Percentiles rank a stretch among this genome's conserved stretches.
Evolutionary conservation across 2,113 vertebrate species (phyloP).

Genomic region (Lota lota): DNA sequence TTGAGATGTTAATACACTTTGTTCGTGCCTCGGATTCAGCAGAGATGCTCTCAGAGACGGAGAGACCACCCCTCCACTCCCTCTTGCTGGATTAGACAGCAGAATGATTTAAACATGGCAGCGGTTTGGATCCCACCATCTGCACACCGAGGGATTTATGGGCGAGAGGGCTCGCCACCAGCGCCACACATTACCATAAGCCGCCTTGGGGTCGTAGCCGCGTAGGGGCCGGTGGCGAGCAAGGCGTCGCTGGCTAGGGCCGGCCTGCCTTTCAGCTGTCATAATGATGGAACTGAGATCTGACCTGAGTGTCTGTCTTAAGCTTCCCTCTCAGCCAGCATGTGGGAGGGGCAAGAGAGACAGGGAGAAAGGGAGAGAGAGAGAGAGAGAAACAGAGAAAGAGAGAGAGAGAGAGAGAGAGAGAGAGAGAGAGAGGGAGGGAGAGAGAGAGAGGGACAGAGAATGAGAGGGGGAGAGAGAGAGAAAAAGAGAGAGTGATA

Average conservation of each 20-base stretch:
- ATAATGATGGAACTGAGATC: conserved; percentile 49
- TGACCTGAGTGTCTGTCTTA: conserved; percentile 34
- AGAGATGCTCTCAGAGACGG: conserved; percentile 59
- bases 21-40: conserved; percentile 63
- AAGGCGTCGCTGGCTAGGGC: conserved; percentile 34
- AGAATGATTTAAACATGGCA: conserved; percentile 63
- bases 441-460: no score
- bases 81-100: conserved; percentile 58
- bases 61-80: conserved; percentile 32
- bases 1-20: conserved; percentile 73
- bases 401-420: neutral
- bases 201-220: conserved; percentile 35
- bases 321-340: conserved; percentile 30
- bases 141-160: conserved; percentile 43
- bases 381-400: neutral
- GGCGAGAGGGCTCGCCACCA: conserved; percentile 4
- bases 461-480: no score
- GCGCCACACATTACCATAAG: conserved; percentile 60
- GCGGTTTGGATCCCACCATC: conserved; percentile 46
- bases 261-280: conserved; percentile 45
- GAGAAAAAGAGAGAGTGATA: no score
- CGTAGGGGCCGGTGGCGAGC: conserved; percentile 24
- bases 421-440: no score
- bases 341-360: conserved; percentile 25
- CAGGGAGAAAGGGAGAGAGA: conserved; percentile 1